Evolutionary conservation across 2,797 vertebrate genomes (phyloP).

Genomic region (Hippocampus kuda): DNA sequence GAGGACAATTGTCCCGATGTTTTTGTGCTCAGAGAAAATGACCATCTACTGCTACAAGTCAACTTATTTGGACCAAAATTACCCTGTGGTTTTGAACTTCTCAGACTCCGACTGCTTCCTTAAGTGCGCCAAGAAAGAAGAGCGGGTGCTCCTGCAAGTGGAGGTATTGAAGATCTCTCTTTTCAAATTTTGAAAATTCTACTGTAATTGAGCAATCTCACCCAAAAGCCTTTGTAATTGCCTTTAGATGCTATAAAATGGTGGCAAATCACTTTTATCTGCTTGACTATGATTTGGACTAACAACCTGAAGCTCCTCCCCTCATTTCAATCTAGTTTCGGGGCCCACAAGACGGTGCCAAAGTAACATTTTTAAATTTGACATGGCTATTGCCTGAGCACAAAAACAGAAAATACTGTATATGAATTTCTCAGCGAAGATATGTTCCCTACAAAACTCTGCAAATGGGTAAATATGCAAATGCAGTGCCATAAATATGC

Average conservation of each 20-base stretch:
- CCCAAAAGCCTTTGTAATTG: not conserved
- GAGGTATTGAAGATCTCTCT: conserved; percentile 46
- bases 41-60: conserved; percentile 67
- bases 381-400: not conserved
- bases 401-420: not conserved
- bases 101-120: conserved; percentile 59
- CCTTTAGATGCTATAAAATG: not conserved
- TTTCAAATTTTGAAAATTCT: not conserved
- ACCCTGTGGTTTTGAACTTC: conserved; percentile 68
- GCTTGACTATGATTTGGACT: not conserved
- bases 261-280: not conserved
- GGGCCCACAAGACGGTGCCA: not conserved
- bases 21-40: conserved; percentile 51
- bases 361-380: not conserved
- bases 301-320: not conserved
- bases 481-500: no score
- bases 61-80: fast-evolving
- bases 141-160: conserved; percentile 33
- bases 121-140: conserved; percentile 42
- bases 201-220: not conserved
- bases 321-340: not conserved
- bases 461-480: no score
- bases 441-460: no score
- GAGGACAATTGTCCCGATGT: not conserved
- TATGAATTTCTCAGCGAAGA: no score